Evolutionary conservation across 2,113 vertebrate genomes (phyloP), one percentile per base, ranked within the genome.

Genomic region (Puma concolor): DNA sequence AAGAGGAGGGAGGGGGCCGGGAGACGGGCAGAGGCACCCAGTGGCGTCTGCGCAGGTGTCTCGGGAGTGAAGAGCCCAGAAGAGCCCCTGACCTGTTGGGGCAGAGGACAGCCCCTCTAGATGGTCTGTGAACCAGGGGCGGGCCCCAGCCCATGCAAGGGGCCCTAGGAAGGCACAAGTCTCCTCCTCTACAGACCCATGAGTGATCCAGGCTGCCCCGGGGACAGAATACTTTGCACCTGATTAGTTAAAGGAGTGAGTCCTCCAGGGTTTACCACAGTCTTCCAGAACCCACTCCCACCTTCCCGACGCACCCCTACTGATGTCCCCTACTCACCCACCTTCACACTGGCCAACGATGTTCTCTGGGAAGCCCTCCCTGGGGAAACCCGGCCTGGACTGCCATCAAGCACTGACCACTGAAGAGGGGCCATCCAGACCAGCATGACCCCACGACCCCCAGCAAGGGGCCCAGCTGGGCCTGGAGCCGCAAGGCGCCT

Each of bases 301-400:
- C 25, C 71, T n/a, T 52, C 38, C n/a, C 23, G 3, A 31, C 2
- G 1, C 5, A 5, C 31, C 19, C 48, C 74, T 52, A 36, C 23
- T 38, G 1, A 25, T 2, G 2, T 16, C 7, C 48, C 23, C 16
- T 1, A 60, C 38, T 17, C 13, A 77, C 14, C 21, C 17, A 6
- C 38, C 50, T 76, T 29, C 77, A 48, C 19, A 1, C 3, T 9
- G n/a, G 31, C 50, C 27, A n/a, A 7, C 1, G 21, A 1, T 3
- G 66, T 21, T 27, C 69, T 48, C 25, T n/a, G 16, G 48, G 48
- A 25, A 82, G 76, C 25, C 17, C 27, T 27, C 11, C 0, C 9
- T 3, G 1, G 8, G 8, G 41, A 57, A 38, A 79, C 5, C 7
- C 14, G 31, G 52, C n/a, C 7, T 0, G 1, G 10, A 27, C 38